Evolutionary conservation across 2,888 invertebrate species (phyloP).

Genomic region (Tigriopus californicus): DNA sequence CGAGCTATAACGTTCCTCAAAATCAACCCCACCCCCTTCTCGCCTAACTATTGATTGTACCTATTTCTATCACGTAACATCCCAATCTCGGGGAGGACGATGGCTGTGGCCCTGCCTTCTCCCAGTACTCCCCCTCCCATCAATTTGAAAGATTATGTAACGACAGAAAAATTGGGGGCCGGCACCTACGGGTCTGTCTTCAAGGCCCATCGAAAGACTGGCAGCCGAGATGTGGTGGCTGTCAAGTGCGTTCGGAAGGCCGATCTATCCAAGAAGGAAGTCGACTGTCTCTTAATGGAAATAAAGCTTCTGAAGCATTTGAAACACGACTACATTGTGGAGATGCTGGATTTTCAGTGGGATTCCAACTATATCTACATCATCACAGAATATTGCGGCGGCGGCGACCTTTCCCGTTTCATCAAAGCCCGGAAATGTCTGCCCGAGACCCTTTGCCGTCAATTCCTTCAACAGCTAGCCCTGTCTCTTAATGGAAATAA

Average conservation of each 20-base stretch:
- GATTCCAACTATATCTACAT: conserved; percentile 63
- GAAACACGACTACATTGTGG: conserved; percentile 59
- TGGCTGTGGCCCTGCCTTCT: neutral
- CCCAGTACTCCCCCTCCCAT: neutral
- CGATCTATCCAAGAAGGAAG: conserved; percentile 46
- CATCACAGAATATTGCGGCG: conserved; percentile 67
- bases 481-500: conserved; percentile 58
- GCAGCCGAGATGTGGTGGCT: conserved; percentile 46
- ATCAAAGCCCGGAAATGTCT: conserved; percentile 46
- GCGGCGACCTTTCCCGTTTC: conserved; percentile 58
- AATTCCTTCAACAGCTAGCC: conserved; percentile 62
- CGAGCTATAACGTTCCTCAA: neutral
- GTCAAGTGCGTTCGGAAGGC: conserved; percentile 61
- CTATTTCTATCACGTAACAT: no score
- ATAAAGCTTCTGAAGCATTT: conserved; percentile 44
- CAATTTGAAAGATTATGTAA: neutral
- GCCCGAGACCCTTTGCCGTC: conserved; percentile 47
- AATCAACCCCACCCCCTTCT: neutral
- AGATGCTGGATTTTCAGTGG: conserved; percentile 61
- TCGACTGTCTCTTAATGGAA: conserved; percentile 62
- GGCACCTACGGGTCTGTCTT: conserved; percentile 71
- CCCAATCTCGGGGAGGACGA: no score
- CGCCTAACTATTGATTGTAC: no score
- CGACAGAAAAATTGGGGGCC: conserved; percentile 41
- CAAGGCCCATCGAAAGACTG: conserved; percentile 50